Evolutionary conservation across 2,888 invertebrate species (phyloP).

Genomic region (Sussaba pulchella): DNA sequence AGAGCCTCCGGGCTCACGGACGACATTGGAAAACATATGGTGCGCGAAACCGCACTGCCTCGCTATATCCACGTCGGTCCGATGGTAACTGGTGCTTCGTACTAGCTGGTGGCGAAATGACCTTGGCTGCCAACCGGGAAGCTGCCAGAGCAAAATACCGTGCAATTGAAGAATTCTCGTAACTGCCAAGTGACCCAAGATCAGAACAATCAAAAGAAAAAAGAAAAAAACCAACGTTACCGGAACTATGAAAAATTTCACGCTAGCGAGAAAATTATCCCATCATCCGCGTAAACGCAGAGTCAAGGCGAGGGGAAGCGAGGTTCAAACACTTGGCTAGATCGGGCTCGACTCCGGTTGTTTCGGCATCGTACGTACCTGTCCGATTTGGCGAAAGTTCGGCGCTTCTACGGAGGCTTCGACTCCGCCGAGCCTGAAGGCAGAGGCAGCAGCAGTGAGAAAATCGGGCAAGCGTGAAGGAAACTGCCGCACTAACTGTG

Average conservation of each 20-base stretch:
- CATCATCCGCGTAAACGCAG: not conserved
- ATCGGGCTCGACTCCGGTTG: slow-evolving; percentile 20
- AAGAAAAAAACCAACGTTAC: not conserved
- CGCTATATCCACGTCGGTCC: slow-evolving; percentile 4
- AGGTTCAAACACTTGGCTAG: slow-evolving; percentile 11
- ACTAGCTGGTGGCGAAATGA: slow-evolving; percentile 18
- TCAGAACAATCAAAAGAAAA: not conserved
- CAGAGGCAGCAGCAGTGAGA: slow-evolving; percentile 51
- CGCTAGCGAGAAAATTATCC: slow-evolving; percentile 7
- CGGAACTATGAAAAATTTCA: not conserved
- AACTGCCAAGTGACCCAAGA: not conserved
- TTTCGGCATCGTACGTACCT: slow-evolving; percentile 47
- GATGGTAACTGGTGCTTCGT: slow-evolving; percentile 15
- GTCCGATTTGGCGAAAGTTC: slow-evolving; percentile 64
- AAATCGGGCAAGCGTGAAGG: slow-evolving; percentile 62
- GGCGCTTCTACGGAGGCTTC: slow-evolving; percentile 41
- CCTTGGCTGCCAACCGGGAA: not conserved
- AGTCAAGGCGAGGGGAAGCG: not conserved
- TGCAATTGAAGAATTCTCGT: not conserved
- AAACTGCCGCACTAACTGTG: slow-evolving; percentile 64
- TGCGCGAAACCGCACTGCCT: slow-evolving; percentile 11
- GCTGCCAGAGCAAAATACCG: not conserved
- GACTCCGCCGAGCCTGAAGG: slow-evolving; percentile 1
- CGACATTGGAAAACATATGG: slow-evolving; percentile 53
- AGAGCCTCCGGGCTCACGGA: slow-evolving; percentile 43